phyloP scores from a whole-genome alignment of 2,888 invertebrate genomes.

The Lochmaea crataegi region DNA sequence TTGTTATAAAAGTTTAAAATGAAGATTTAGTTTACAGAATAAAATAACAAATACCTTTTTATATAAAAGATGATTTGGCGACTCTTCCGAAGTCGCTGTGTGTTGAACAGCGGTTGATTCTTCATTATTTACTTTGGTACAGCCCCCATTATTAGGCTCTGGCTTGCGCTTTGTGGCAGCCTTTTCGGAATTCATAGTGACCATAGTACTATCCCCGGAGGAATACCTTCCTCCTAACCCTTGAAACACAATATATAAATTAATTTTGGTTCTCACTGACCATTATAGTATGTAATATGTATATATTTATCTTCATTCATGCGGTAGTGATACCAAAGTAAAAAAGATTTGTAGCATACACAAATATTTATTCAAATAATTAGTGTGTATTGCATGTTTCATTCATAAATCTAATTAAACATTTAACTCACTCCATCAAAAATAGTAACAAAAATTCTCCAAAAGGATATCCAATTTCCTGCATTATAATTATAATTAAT shows the following conservation, averaged over 20 bases:
- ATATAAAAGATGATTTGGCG: slow-evolving; percentile 89
- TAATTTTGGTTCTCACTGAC: not conserved
- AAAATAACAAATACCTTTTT: slow-evolving; percentile 72
- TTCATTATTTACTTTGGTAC: slow-evolving; percentile 61
- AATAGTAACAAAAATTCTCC: slow-evolving; percentile 47
- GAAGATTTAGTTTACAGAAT: not conserved
- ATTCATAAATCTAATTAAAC: slow-evolving; percentile 19
- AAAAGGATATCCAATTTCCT: slow-evolving; percentile 50
- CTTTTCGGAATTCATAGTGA: slow-evolving; percentile 75
- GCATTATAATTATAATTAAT: slow-evolving; percentile 52
- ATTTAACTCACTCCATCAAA: slow-evolving; percentile 51
- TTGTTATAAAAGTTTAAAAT: not conserved
- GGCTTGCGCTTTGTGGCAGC: slow-evolving; percentile 71
- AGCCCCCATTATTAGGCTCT: slow-evolving; percentile 66
- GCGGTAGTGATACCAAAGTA: not conserved
- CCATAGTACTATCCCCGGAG: slow-evolving; percentile 68
- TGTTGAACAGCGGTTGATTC: slow-evolving; percentile 53
- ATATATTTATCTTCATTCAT: not conserved
- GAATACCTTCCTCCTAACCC: slow-evolving; percentile 56
- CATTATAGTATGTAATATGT: not conserved
- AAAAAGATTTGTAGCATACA: slow-evolving; percentile 14
- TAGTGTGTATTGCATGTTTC: slow-evolving; percentile 7
- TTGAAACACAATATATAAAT: slow-evolving; percentile 40
- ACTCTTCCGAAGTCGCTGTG: slow-evolving; percentile 71
- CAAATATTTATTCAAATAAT: slow-evolving; percentile 16